Conservation (phyloP, 2,113 vertebrate genomes). For the Spermophilus dauricus region DNA sequence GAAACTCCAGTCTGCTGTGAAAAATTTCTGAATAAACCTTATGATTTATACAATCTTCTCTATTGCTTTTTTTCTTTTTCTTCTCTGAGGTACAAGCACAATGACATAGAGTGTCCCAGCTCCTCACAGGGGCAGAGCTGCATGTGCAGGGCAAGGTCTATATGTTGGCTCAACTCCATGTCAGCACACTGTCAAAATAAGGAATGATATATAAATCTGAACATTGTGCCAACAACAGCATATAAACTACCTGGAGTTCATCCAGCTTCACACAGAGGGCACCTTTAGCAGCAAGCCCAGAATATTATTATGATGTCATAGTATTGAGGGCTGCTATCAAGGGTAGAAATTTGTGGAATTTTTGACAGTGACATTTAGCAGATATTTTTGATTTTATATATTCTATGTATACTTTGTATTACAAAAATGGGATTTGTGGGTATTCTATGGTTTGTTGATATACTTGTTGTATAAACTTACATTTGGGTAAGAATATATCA, state of each 20-base stretch:
- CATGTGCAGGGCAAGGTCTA: not conserved
- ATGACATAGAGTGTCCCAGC: not conserved
- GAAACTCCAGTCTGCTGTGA: not conserved
- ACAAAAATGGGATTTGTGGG: not conserved
- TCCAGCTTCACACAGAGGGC: conserved; percentile 55
- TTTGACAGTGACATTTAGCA: not conserved
- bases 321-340: conserved; percentile 24
- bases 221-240: not conserved
- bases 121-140: not conserved
- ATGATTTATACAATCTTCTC: not conserved
- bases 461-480: not conserved
- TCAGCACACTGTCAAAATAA: conserved; percentile 67
- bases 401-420: not conserved
- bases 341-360: not conserved
- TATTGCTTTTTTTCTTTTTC: not conserved
- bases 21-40: conserved; percentile 29
- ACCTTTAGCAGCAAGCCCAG: conserved; percentile 45
- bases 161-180: not conserved
- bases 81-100: not conserved
- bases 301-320: conserved; percentile 39
- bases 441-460: not conserved
- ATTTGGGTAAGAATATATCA: not conserved
- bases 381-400: not conserved
- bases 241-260: conserved; percentile 56
- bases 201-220: conserved; percentile 34